Base-by-base conservation (phyloP, 2,113 vertebrate species). In the Indicator indicator region DNA sequence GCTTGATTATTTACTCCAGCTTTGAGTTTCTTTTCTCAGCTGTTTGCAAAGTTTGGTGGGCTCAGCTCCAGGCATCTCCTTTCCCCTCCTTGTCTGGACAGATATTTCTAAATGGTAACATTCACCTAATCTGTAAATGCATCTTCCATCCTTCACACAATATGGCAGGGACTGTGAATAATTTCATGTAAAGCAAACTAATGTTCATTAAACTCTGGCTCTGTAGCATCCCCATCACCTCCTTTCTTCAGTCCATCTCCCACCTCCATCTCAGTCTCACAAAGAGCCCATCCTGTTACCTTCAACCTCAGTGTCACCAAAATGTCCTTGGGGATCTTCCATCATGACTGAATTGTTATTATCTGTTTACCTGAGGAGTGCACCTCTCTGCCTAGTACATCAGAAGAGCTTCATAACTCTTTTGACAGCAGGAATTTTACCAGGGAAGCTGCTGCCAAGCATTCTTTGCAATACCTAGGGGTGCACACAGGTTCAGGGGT, bases 291-390 rank as follows among this genome's bases (percentile, higher is more conserved):
- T 16, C 8, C 15, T 33, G 17, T 32, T n/a, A 65, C 13, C 13
- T 2, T 1, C 18, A 60, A 21, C 7, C 14, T 62, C 32, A 17
- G 23, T 8, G 11, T 20, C 69, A 73, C 46, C 60, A 73, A 42
- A 68, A 62, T 0, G 0, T 15, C 52, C 69, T 58, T 33, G 16
- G 6, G 32, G 42, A 56, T 20, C 16, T 8, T 65, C 33, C 1
- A 0, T 27, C 27, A 64, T 0, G 2, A 55, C 1, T 5, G 1
- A 75, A 16, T 38, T 58, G 12, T 44, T 46, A 24, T 13, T 16
- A 30, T 9, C 30, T 56, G 6, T 38, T 72, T 56, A 59, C 32
- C 44, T 23, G 68, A 20, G 24, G 44, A 73, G 55, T 8, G 16
- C 74, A 56, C 6, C 30, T 70, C 69, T 90, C 38, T 27, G 73